Conservation (phyloP, 2,113 vertebrate species). For the Microtus ochrogaster region DNA sequence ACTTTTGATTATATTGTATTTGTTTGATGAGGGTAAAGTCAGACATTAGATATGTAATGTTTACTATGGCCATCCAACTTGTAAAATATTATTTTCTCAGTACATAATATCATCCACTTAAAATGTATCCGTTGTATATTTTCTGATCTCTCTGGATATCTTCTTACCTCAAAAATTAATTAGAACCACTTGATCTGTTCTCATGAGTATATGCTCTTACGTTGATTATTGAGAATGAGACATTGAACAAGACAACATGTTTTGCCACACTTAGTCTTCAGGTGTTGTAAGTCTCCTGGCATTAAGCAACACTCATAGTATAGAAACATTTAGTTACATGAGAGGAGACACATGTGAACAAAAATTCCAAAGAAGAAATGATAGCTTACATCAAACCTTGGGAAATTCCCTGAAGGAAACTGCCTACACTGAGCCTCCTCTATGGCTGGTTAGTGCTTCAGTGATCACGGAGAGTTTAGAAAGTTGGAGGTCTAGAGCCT, state of each 20-base stretch:
- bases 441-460: not conserved
- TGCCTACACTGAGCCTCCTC: not conserved
- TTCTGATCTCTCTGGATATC: conserved; percentile 3
- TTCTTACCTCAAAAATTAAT: conserved; percentile 16
- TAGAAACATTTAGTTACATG: not conserved
- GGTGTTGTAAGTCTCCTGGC: not conserved
- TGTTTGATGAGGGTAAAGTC: not conserved
- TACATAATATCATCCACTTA: not conserved
- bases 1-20: conserved; percentile 33
- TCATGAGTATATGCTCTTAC: not conserved
- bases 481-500: not conserved
- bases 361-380: not conserved
- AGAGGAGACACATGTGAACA: not conserved
- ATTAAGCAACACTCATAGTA: not conserved
- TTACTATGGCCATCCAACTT: not conserved
- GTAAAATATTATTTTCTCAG: conserved; percentile 20
- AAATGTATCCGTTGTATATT: not conserved
- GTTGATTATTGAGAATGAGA: not conserved
- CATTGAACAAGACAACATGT: not conserved
- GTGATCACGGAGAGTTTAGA: not conserved
- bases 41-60: not conserved
- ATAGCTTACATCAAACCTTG: not conserved
- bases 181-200: not conserved
- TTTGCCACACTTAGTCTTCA: not conserved
- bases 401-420: not conserved